phyloP scores from a whole-genome alignment of 2,888 invertebrate species.

The Thelaira solivaga region DNA sequence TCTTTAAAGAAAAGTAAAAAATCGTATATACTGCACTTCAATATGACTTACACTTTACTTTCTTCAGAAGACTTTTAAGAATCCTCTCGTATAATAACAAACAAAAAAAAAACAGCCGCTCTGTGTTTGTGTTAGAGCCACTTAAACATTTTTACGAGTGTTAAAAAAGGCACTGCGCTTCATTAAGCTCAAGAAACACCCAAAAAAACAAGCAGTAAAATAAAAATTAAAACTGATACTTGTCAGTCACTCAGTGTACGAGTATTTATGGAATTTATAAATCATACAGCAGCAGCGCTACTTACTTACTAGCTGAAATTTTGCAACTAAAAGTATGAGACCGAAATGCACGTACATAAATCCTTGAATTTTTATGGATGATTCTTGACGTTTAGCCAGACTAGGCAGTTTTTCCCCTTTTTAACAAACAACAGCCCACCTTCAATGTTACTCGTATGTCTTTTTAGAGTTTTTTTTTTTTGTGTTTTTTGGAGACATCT shows the following conservation, averaged over 20 bases:
- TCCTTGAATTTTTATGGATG: constrained; percentile 36
- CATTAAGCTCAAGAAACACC: constrained; percentile 59
- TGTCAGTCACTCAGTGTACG: constrained; percentile 1
- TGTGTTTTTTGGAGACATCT: no score
- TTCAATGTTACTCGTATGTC: constrained; percentile 4
- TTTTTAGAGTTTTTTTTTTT: constrained; percentile 9
- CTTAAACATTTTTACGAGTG: constrained; percentile 57
- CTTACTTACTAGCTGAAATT: no score
- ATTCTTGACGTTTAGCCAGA: no score
- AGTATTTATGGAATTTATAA: constrained; percentile 42
- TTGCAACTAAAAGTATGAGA: constrained; percentile 36
- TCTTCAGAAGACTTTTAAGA: not conserved
- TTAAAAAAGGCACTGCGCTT: constrained; percentile 62
- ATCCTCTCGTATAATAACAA: not conserved
- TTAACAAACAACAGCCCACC: not conserved
- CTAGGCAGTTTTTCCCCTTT: not conserved
- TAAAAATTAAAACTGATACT: constrained; percentile 4
- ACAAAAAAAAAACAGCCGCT: not conserved
- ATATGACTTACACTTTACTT: no score
- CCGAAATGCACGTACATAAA: constrained; percentile 19
- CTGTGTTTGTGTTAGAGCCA: constrained; percentile 18
- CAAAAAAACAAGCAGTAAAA: constrained; percentile 18
- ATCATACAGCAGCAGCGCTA: constrained; percentile 29
- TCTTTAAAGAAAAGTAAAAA: no score
- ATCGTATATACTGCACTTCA: no score